These are phyloP conservation scores for Catostomus latipinnis DNA, from an alignment of 2,797 vertebrate species.

Conservation along the genomic window DNA sequence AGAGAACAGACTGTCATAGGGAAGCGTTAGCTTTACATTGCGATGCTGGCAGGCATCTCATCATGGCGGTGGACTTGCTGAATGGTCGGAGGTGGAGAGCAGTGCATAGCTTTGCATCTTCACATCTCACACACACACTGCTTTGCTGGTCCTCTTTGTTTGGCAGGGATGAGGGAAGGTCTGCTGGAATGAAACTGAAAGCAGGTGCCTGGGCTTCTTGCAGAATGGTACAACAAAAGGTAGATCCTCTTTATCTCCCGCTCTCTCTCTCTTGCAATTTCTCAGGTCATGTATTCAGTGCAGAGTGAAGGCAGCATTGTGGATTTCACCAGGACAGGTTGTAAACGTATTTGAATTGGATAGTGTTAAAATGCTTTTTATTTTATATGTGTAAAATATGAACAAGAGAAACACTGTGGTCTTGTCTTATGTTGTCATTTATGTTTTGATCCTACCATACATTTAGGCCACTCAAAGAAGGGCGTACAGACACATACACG, in stretches of 20 bases:
- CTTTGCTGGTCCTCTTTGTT: conserved; percentile 76
- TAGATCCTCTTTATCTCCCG: conserved; percentile 61
- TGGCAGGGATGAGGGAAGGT: conserved; percentile 74
- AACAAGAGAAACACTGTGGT: conserved; percentile 31
- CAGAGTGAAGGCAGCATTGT: conserved; percentile 30
- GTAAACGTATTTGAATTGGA: conserved; percentile 29
- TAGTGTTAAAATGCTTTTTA: background rate
- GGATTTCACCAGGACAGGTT: conserved; percentile 19
- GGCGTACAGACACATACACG: conserved; percentile 27
- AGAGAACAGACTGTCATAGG: conserved; percentile 77
- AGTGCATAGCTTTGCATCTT: conserved; percentile 63
- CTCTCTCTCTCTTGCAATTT: conserved; percentile 50
- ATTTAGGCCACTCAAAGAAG: conserved; percentile 54
- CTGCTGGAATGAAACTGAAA: conserved; percentile 77
- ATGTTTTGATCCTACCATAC: conserved; percentile 61
- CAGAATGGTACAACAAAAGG: conserved; percentile 78
- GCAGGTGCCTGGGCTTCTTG: conserved; percentile 76
- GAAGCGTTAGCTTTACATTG: conserved; percentile 73
- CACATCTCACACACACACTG: conserved; percentile 51
- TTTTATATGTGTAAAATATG: conserved; percentile 39
- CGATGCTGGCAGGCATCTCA: conserved; percentile 70
- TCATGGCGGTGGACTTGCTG: conserved; percentile 55
- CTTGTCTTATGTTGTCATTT: conserved; percentile 51
- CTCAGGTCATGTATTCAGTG: conserved; percentile 50
- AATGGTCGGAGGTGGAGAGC: conserved; percentile 48